Evolutionary conservation across 2,888 invertebrate species (phyloP), one percentile per base, ranked within the genome.

Genomic region (Anodontia alba): DNA sequence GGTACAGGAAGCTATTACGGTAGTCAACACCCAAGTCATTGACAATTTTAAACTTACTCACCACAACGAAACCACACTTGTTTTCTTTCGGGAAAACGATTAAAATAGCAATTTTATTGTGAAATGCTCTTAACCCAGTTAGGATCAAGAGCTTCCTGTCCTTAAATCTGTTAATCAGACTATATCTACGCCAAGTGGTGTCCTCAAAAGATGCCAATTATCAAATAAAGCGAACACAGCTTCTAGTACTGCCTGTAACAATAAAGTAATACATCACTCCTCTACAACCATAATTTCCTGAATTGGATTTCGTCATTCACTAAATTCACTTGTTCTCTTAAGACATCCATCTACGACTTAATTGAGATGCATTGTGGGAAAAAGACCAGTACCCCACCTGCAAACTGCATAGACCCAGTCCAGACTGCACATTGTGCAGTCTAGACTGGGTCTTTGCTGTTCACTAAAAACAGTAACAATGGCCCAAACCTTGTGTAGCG

Each of bases 131-230:
- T 54, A 26, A 54, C 54, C 54, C 23, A 54, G 26, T 54, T 54
- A 26, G 54, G 26, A 54, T 54, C 54, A 26, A 54, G 26, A 23
- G n/a, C 26, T 54, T 54, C 54, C 54, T n/a, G 54, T 54, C 26
- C 54, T 54, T 23, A 54, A 26, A 54, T 26, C 26, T 54, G 26
- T 54, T 54, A 54, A 54, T 54, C 54, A 26, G 54, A 54, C 54
- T 26, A 54, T 54, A 54, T 54, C 23, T 54, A 8, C 12, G 54
- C 5, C 26, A 54, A 54, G 54, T 54, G 54, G 26, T n/a, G n/a
- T 54, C 12, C 54, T 54, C 54, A 23, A 26, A 54, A 54, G n/a
- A 54, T 20, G 10, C 23, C 26, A 54, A 54, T 54, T 54, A 54
- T 54, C 54, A 26, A 46, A 46, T 46, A 46, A 46, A 46, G 46